Percentiles rank a stretch among this genome's conserved stretches.
Evolutionary conservation across 2,888 invertebrate genomes (phyloP).

Genomic region (Nomada fabriciana): DNA sequence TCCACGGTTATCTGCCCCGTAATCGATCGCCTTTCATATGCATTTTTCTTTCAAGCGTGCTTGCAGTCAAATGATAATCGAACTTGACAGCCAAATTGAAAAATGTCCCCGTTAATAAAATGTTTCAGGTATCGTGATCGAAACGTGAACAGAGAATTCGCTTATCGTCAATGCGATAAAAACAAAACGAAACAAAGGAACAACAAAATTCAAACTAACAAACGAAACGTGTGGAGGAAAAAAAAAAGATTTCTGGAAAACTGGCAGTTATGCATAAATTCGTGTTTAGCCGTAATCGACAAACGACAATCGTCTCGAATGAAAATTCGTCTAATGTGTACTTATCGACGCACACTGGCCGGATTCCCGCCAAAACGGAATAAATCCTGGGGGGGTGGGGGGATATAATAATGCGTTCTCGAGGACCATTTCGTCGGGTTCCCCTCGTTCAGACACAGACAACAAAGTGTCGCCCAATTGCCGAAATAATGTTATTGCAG

Average conservation of each 20-base stretch:
- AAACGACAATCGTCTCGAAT: conserved; percentile 51
- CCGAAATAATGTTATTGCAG: conserved; percentile 21
- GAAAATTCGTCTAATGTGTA: conserved; percentile 57
- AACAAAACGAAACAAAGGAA: not conserved
- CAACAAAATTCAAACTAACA: not conserved
- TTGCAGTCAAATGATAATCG: no score
- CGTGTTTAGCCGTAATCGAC: conserved; percentile 75
- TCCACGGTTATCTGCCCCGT: not conserved
- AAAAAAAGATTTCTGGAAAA: conserved; percentile 76
- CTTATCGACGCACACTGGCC: conserved; percentile 58
- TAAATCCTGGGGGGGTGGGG: conserved; percentile 33
- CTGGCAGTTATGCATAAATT: conserved; percentile 85
- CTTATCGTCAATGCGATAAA: not conserved
- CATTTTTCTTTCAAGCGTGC: no score
- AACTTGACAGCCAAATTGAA: no score
- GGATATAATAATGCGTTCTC: conserved; percentile 13
- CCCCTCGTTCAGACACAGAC: conserved; percentile 23
- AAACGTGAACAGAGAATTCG: no score
- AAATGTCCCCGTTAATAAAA: not conserved
- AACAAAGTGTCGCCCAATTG: conserved; percentile 2
- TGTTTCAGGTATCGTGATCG: not conserved
- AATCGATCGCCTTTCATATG: no score
- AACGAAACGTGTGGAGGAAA: not conserved
- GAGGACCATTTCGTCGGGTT: conserved; percentile 34
- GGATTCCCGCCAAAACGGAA: conserved; percentile 41